Base-by-base conservation (phyloP, 2,113 vertebrate species). In the Pagrus major region DNA sequence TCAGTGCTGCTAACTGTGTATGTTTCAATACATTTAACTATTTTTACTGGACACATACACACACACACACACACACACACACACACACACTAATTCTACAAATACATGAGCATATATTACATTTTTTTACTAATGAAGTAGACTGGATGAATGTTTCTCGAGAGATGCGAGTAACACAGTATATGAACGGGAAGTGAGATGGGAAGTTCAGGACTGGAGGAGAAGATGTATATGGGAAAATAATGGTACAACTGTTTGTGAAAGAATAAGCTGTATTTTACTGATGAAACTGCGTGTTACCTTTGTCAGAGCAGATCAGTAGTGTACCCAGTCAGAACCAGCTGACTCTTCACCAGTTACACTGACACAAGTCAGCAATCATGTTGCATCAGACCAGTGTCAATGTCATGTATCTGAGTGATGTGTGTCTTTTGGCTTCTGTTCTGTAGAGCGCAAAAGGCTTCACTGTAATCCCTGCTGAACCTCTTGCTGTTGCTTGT, bases 401-500 rank as follows among this genome's bases (percentile, higher is more conserved):
- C 61, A 46, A 23, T 59, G 39, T 71, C 29, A 54, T 54, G 47
- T 35, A 21, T 61, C 15, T 56, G 39, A 63, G 47, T 61, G 33
- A 20, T 68, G 25, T 5, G 21, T 67, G 68, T 74, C 81, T 66
- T 52, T 23, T 37, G 58, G 46, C 47, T 52, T 60, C 49, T 70
- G 39, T 37, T 47, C n/a, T 35, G 20, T 27, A 5, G 31, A 72
- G 46, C 55, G 63, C 63, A 1, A 9, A 9, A 31, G 71, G 52
- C 55, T 73, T 63, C 63, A 69, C 41, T 18, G 8, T 33, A 27
- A 37, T 56, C 63, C 23, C 39, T 39, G 54, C 46, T 64, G 54
- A 67, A 66, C 12, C 49, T 51, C 44, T 41, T 10, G 23, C 75
- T 56, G 46, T 60, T 63, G 31, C 59, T 52, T 44, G 51, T 51